Conservation (phyloP, 2,888 invertebrate genomes). For the Trichogramma dendrolimi region DNA sequence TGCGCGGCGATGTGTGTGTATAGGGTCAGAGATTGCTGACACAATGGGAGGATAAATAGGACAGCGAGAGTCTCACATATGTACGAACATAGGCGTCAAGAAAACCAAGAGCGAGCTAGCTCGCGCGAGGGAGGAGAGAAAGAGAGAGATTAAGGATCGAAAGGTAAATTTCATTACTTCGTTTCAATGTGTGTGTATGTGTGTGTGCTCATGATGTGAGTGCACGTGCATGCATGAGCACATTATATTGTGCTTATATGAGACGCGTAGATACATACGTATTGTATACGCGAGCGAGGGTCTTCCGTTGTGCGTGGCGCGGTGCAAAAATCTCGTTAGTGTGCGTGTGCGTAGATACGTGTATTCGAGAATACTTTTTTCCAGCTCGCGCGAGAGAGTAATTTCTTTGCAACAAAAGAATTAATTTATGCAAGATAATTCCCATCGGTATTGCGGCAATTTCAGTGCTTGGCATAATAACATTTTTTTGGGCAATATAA, state of each 20-base stretch:
- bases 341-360: neutral
- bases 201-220: neutral
- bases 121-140: no score
- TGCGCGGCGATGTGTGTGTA: no score
- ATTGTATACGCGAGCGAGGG: neutral
- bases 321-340: neutral
- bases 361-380: no score
- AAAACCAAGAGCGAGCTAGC: conserved; percentile 1
- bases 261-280: no score
- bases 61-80: conserved; percentile 17
- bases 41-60: conserved; percentile 27
- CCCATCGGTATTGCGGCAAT: neutral
- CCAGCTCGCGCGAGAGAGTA: no score
- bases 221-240: conserved; percentile 12
- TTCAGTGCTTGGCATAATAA: neutral
- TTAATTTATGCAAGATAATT: no score
- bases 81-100: conserved; percentile 4
- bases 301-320: neutral
- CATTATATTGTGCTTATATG: no score
- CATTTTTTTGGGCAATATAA: no score
- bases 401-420: no score
- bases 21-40: conserved; percentile 9
- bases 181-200: neutral
- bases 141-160: conserved; percentile 21
- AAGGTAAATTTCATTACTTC: conserved; percentile 19